Base-by-base conservation (phyloP, 2,113 vertebrate species). In the Crotalus helleri region DNA sequence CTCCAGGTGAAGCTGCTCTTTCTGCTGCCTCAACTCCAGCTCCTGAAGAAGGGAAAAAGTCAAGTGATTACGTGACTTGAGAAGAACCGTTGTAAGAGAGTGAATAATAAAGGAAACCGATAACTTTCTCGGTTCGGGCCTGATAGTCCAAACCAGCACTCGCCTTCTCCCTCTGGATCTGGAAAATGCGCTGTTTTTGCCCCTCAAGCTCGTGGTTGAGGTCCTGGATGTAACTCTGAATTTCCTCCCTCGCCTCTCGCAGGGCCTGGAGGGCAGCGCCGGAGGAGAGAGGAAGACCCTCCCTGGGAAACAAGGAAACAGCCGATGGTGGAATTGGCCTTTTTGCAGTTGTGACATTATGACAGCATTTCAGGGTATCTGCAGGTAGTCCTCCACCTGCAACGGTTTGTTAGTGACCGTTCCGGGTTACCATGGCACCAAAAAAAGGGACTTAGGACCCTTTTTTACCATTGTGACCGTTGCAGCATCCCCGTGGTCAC, bases 81-180 rank as follows among this genome's bases (percentile, higher is more conserved):
- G 5, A 33, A 26, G 24, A 10, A 61, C 24, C 3, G 2, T 24
- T 10, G 58, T 59, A 61, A 61, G 9, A 19, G 59, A 24, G 21
- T 29, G 24, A 4, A 61, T 3, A 61, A 29, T 61, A 58, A 58
- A 24, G 53, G 12, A 54, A 54, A 13, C 59, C 3, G 9, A 10
- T 10, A 64, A 29, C 19, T 21, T 51, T 7, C 57, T 58, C 57
- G 5, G 57, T 59, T 26, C 59, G 24, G 9, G 24, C 59, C 24
- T 61, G 12, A 69, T 1, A n/a, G 29, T 1, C 26, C 5, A 1
- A 24, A 33, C 6, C 5, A 2, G 33, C 54, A 53, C 59, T 74
- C 89, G 98, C 98, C 97, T 97, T 98, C 57, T 97, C 97, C 49
- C 92, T 93, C 85, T 94, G 96, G 86, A 98, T 92, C 91, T 96